These are phyloP conservation scores for Orbicella faveolata DNA, from an alignment of 64 coral and sea anemone genomes.

Conservation along the genomic window DNA sequence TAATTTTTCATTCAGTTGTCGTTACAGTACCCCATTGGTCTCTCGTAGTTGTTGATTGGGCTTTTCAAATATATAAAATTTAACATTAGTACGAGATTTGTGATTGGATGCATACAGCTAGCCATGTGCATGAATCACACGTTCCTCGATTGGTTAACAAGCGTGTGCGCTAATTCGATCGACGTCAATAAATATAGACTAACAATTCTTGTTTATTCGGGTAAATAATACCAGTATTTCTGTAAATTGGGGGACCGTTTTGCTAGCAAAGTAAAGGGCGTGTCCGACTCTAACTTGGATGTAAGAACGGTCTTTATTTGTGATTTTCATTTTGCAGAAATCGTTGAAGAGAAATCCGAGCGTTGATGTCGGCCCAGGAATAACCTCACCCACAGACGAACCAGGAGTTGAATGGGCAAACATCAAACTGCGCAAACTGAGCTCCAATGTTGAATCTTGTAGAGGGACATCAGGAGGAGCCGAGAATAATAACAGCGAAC, in stretches of 20 bases:
- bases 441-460: neutral
- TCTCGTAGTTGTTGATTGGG: too few species aligned
- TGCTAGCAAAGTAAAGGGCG: neutral
- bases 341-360: slow-evolving; percentile 46
- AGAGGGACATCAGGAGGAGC: neutral
- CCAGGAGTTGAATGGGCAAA: slow-evolving; percentile 34
- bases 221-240: neutral
- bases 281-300: neutral
- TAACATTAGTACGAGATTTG: too few species aligned
- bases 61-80: too few species aligned
- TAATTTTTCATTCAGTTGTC: too few species aligned
- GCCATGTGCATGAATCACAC: too few species aligned
- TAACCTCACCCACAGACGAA: slow-evolving; percentile 7
- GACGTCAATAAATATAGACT: neutral
- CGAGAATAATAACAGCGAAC: neutral
- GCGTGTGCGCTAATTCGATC: too few species aligned
- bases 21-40: too few species aligned
- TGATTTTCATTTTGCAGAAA: neutral
- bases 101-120: too few species aligned
- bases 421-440: slow-evolving; percentile 49
- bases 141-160: too few species aligned
- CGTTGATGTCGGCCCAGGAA: slow-evolving; percentile 22
- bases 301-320: neutral
- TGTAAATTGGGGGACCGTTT: too few species aligned
- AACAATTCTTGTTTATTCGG: neutral